Evolutionary conservation across 2,888 invertebrate genomes (phyloP).

Genomic region (Octonoba sinensis): DNA sequence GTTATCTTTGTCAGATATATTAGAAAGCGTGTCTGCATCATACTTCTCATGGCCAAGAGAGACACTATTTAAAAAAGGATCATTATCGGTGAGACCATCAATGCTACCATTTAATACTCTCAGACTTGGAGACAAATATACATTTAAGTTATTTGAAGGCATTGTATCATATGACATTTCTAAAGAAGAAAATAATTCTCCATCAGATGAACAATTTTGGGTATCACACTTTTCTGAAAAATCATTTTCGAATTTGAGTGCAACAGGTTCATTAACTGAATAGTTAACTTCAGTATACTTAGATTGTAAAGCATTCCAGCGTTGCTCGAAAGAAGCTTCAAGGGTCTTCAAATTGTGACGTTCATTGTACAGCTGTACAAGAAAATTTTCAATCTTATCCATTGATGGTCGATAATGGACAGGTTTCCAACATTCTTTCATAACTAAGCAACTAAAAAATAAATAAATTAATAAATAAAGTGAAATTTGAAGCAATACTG

Average conservation of each 20-base stretch:
- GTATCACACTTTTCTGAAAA: constrained; percentile 27
- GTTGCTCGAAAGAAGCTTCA: constrained; percentile 78
- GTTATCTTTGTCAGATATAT: constrained; percentile 19
- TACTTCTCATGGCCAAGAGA: constrained; percentile 27
- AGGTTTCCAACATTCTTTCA: constrained; percentile 80
- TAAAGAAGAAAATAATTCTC: constrained; percentile 50
- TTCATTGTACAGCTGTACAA: constrained; percentile 71
- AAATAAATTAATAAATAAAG: constrained; percentile 4
- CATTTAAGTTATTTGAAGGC: constrained; percentile 62
- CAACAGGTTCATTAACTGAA: constrained; percentile 1
- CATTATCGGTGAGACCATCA: constrained; percentile 72
- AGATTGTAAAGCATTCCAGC: constrained; percentile 76
- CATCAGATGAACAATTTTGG: constrained; percentile 42
- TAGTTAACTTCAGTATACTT: constrained; percentile 14
- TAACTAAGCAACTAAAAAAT: constrained; percentile 77
- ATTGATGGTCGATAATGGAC: constrained; percentile 73
- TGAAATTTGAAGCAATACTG: not conserved
- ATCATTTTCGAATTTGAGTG: constrained; percentile 49
- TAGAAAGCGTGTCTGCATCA: constrained; percentile 19
- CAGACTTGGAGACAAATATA: constrained; percentile 71
- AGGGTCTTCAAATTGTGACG: constrained; percentile 67
- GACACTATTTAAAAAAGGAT: constrained; percentile 24
- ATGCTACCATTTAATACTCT: constrained; percentile 80
- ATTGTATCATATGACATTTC: constrained; percentile 37
- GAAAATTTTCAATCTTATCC: constrained; percentile 74